Conservation (phyloP, 2,888 invertebrate species). For the Hybos culiciformis region DNA sequence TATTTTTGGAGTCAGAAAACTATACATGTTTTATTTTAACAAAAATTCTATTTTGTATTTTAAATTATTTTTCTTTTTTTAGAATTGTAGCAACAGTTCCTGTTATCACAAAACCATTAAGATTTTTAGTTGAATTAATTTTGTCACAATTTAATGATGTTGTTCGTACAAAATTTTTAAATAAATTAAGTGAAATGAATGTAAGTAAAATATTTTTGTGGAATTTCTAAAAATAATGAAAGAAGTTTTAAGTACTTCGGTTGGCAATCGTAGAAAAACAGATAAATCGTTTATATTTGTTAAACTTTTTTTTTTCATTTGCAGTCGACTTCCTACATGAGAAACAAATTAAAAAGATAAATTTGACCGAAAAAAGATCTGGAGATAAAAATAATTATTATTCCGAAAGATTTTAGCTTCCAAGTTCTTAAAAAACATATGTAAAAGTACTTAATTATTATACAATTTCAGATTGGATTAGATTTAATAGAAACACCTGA, state of each 20-base stretch:
- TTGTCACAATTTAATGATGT: slow-evolving; percentile 42
- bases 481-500: slow-evolving; percentile 26
- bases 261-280: no score
- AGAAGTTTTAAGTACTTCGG: no score
- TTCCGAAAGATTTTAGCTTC: no score
- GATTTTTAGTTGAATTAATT: slow-evolving; percentile 45
- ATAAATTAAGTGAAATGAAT: slow-evolving; percentile 27
- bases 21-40: slow-evolving; percentile 15
- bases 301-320: no score
- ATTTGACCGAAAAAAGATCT: background rate
- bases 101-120: slow-evolving; percentile 30
- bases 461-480: slow-evolving; percentile 23
- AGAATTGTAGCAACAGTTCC: slow-evolving; percentile 31
- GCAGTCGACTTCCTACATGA: no score
- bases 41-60: background rate
- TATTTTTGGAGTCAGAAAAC: background rate
- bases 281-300: no score
- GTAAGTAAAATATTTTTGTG: background rate
- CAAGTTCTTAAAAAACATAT: background rate
- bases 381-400: background rate
- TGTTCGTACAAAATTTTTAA: slow-evolving; percentile 27
- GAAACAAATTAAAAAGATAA: no score
- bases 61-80: slow-evolving; percentile 8
- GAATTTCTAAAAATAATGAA: background rate
- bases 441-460: background rate